Base-by-base conservation (phyloP, 2,797 vertebrate genomes). In the Myotis pilosus region DNA sequence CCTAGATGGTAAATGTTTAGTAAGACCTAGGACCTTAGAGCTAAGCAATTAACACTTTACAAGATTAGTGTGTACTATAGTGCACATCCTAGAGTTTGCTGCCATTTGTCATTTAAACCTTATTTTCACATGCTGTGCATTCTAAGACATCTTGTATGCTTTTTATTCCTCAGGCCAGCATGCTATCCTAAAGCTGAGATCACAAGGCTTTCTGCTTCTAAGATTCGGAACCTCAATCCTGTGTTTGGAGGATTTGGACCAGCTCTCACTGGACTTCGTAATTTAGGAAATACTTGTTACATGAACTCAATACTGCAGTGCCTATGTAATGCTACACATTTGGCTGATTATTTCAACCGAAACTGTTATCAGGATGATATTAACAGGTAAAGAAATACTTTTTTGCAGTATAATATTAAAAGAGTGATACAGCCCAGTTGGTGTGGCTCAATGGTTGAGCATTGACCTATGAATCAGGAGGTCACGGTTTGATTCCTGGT, bases 221-320 rank as follows among this genome's bases (percentile, higher is more conserved):
- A 99, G 97, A 99, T 99, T 89, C 99, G 99, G 74, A 99, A 99
- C 97, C 98, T 99, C n/a, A 99, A 99, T 95, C 99, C 99, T 0
- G 98, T 99, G 9, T 99, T 99, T 94, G 99, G 99, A 36, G 99
- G 99, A 57, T 97, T 98, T 68, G 99, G 99, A 38, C 97, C 99
- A 71, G 99, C 99, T 2, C 98, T 99, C 55, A 99, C 99, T 0
- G 99, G 99, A 36, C 99, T 99, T n/a, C 99, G 99, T 57, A 99
- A 99, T 93, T 98, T 99, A 19, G 99, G 99, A 93, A 99, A 99
- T 98, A 99, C 99, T 10, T 99, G 99, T 98, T 99, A 99, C 90
- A 99, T 99, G 99, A 99, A 99, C 98, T 99, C 99, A 87, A 99
- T 99, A 96, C 92, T 99, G 33, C 99, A 99, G 98, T 99, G 99